phyloP scores from a whole-genome alignment of 2,888 invertebrate genomes.

The Mythimna albipuncta region DNA sequence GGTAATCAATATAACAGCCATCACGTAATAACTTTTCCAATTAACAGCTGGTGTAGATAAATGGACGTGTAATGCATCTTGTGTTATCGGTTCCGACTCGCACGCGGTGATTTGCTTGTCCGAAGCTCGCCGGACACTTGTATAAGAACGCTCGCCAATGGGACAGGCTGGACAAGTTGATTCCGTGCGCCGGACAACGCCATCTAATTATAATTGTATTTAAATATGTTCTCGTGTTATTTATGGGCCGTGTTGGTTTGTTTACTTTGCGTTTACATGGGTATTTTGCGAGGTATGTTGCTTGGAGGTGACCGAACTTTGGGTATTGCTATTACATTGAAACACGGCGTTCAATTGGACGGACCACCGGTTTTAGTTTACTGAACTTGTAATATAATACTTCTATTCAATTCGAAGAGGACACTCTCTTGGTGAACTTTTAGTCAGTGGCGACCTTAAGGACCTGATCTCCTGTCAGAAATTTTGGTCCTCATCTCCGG shows the following conservation, averaged over 20 bases:
- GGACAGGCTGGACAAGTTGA: constrained; percentile 49
- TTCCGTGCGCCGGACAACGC: constrained; percentile 49
- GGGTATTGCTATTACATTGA: background rate
- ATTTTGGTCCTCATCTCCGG: too few species aligned
- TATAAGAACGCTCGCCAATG: constrained; percentile 40
- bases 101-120: constrained; percentile 59
- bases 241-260: constrained; percentile 36
- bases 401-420: too few species aligned
- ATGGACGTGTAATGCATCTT: constrained; percentile 53
- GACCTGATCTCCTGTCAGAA: too few species aligned
- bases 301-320: constrained; percentile 22
- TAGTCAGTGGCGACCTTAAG: too few species aligned
- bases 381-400: background rate
- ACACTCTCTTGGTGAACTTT: too few species aligned
- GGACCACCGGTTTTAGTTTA: background rate
- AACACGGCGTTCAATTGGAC: background rate
- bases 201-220: constrained; percentile 61
- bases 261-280: constrained; percentile 41
- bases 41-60: constrained; percentile 52
- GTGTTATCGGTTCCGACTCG: constrained; percentile 33
- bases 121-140: constrained; percentile 45
- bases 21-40: constrained; percentile 49
- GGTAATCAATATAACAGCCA: constrained; percentile 29
- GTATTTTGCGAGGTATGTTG: constrained; percentile 23
- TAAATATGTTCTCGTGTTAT: constrained; percentile 54